Evolutionary conservation across 2,797 vertebrate species (phyloP).

Genomic region (Phylloscopus collybita): DNA sequence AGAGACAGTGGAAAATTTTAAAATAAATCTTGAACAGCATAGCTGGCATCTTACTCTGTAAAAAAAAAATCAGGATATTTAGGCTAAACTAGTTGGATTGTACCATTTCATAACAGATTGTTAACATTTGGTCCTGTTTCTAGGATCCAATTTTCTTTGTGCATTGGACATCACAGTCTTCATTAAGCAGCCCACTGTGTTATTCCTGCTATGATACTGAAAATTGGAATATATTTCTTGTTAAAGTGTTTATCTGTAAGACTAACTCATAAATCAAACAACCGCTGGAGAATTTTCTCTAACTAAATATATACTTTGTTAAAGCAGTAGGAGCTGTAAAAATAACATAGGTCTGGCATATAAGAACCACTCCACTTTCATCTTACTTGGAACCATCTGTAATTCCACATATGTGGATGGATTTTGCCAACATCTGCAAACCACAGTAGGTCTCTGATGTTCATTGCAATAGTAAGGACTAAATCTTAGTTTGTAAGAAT

Average conservation of each 20-base stretch:
- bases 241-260: neutral
- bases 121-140: conserved; percentile 16
- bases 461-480: neutral
- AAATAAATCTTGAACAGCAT: neutral
- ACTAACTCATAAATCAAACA: neutral
- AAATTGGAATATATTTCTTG: neutral
- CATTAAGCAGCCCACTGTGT: neutral
- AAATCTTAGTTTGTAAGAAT: neutral
- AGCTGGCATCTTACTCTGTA: neutral
- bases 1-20: neutral
- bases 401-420: rapidly evolving
- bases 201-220: neutral
- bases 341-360: neutral
- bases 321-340: neutral
- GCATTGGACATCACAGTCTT: neutral
- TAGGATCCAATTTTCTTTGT: neutral
- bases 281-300: neutral
- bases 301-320: neutral
- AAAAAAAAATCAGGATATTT: neutral
- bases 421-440: neutral
- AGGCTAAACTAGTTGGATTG: neutral
- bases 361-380: neutral
- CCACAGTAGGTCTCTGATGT: neutral
- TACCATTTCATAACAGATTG: conserved; percentile 8
- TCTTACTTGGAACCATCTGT: neutral